Conservation (phyloP, 2,113 vertebrate species). For the Chroicocephalus ridibundus region DNA sequence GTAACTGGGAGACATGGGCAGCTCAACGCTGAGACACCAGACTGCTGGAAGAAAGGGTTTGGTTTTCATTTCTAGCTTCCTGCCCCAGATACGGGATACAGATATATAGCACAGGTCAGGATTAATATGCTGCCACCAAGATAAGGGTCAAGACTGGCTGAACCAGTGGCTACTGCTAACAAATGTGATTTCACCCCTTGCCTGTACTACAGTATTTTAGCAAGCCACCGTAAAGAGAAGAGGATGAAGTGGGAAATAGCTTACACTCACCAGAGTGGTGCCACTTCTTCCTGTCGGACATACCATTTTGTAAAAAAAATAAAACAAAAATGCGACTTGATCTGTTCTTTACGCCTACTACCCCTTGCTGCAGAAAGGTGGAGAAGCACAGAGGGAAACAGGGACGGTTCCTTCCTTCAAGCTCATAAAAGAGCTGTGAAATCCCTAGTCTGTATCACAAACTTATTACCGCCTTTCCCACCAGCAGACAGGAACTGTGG, state of each 20-base stretch:
- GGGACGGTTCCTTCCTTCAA: background rate
- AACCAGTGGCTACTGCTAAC: background rate
- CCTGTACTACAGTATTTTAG: background rate
- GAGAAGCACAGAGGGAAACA: background rate
- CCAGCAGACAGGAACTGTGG: background rate
- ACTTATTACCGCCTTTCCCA: background rate
- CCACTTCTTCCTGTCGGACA: background rate
- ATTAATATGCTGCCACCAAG: background rate
- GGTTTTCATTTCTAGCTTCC: background rate
- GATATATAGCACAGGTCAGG: background rate
- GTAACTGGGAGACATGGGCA: background rate
- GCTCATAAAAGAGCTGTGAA: background rate
- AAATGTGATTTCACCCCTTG: background rate
- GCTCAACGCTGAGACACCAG: background rate
- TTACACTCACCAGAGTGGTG: background rate
- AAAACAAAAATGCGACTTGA: accelerated
- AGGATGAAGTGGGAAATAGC: background rate
- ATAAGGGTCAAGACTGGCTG: background rate
- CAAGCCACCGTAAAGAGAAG: background rate
- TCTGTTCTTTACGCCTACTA: background rate
- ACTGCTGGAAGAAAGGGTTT: background rate
- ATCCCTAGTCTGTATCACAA: background rate
- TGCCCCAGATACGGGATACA: background rate
- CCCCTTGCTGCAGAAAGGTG: background rate
- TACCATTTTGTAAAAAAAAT: background rate